Base-by-base conservation (phyloP, 2,113 vertebrate species). In the Gadus macrocephalus region DNA sequence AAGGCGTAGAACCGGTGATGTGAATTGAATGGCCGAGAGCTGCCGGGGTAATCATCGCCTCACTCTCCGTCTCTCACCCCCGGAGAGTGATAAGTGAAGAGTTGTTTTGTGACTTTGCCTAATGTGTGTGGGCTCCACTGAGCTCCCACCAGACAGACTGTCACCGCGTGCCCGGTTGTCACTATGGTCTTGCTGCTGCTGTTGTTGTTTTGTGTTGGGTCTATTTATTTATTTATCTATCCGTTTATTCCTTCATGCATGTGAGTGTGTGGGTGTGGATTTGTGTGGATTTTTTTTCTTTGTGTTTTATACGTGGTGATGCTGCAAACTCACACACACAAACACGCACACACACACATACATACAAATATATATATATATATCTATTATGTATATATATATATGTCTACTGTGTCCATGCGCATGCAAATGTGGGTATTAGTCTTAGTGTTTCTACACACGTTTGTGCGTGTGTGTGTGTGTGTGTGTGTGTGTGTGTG, bases 61-160 rank as follows among this genome's bases (percentile, higher is more conserved):
- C 71, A 73, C 62, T 56, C 65, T 62, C 42, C 4, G 17, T 76
- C 62, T 70, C 53, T 31, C 58, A 53, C 28, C 62, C 64, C 69
- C 3, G 4, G 19, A 53, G 66, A 61, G 22, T 66, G 65, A 55
- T 81, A 70, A 72, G 76, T 67, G 55, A 68, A 72, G 68, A 63
- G 78, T 49, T 75, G 66, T 55, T 72, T 69, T 69, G 76, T 78
- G 65, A 38, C 59, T 80, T 62, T 67, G 62, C 22, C 59, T 76
- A 56, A 80, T 71, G 31, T 74, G 73, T 12, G 42, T 27, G 69
- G 67, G 38, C 62, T 62, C 59, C 31, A n/a, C 64, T 42, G 12
- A 12, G 22, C 12, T 28, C 9, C 42, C 42, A 49, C 42, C 42
- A 49, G 42, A 49, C 42, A 49, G 42, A 49, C 42, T 49, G 11